A percentile compares a stretch with the other conserved stretches of the same genome.
Conservation (phyloP, 2,888 invertebrate species). For the Ectobius pallidus region DNA sequence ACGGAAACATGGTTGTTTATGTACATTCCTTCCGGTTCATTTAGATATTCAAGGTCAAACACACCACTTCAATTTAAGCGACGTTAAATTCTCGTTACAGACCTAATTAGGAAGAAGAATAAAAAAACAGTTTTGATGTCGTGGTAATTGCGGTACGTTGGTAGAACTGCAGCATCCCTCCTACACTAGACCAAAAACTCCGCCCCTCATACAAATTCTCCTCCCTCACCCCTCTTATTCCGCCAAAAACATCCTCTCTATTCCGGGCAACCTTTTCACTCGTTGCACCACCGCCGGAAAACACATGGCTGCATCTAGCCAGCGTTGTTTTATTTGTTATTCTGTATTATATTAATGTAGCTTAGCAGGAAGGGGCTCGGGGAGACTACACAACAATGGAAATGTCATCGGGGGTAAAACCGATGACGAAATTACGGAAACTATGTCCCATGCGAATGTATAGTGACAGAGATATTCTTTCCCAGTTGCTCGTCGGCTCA, state of each 20-base stretch:
- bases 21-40: too few relatives aligned
- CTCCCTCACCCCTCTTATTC: background rate
- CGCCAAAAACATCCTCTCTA: conserved; percentile 17
- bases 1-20: too few relatives aligned
- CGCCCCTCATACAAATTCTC: conserved; percentile 21
- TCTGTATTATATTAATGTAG: conserved; percentile 13
- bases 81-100: too few relatives aligned
- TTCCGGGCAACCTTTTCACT: conserved; percentile 32
- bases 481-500: too few relatives aligned
- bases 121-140: too few relatives aligned
- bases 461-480: background rate
- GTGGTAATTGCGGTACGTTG: conserved; percentile 1
- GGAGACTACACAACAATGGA: background rate
- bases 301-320: conserved; percentile 30
- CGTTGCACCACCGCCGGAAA: conserved; percentile 35
- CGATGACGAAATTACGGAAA: conserved; percentile 36
- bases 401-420: conserved; percentile 27
- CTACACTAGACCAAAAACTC: conserved; percentile 22
- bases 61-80: too few relatives aligned
- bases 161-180: conserved; percentile 16
- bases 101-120: too few relatives aligned
- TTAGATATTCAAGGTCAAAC: too few relatives aligned
- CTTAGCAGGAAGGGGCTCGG: conserved; percentile 5
- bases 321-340: conserved; percentile 22
- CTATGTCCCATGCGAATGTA: background rate